Conservation (phyloP, 2,113 vertebrate genomes). For the Axis porcinus region DNA sequence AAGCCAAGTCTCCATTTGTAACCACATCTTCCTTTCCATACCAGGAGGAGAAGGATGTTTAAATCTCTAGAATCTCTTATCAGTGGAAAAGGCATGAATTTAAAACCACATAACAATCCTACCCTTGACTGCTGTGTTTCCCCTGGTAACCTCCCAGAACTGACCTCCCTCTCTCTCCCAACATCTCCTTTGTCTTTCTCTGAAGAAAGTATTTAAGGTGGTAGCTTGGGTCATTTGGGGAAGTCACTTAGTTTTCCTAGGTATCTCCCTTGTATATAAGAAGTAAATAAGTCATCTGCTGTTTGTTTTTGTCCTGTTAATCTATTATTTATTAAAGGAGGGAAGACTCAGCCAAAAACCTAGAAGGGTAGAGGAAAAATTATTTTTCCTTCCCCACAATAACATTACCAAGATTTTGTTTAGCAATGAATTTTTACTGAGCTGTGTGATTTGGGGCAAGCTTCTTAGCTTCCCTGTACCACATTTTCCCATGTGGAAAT, state of each 20-base stretch:
- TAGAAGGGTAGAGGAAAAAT: not conserved
- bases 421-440: not conserved
- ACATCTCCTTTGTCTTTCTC: not conserved
- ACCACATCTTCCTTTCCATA: not conserved
- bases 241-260: not conserved
- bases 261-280: not conserved
- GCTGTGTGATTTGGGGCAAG: not conserved
- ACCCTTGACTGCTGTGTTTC: not conserved
- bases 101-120: not conserved
- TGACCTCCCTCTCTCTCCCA: not conserved
- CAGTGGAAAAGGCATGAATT: not conserved
- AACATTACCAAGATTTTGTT: not conserved
- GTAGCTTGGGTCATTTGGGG: not conserved
- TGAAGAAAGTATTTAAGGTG: not conserved
- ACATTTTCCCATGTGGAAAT: not conserved
- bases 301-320: not conserved
- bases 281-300: not conserved
- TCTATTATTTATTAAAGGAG: not conserved
- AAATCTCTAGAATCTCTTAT: not conserved
- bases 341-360: not conserved
- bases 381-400: not conserved
- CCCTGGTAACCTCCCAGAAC: not conserved
- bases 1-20: not conserved
- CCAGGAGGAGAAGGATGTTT: not conserved
- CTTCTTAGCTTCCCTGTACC: not conserved